Evolutionary conservation across 2,113 vertebrate genomes (phyloP), one percentile per base, ranked within the genome.

Genomic region (Meleagris gallopavo): DNA sequence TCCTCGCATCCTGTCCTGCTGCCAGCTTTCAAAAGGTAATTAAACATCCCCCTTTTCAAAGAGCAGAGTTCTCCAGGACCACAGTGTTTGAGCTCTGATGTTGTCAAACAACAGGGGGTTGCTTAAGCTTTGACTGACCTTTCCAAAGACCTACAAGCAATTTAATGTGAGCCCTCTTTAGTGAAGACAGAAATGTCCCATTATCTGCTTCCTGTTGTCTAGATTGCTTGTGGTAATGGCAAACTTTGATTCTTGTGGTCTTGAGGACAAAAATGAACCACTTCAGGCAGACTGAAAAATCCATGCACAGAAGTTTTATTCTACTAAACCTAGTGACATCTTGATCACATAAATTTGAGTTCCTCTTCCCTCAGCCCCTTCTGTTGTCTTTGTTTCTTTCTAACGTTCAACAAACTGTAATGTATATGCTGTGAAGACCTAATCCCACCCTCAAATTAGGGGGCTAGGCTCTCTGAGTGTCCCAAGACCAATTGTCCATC

Each of bases 1-100:
- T 98, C 97, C 97, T 97, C 36, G 62, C 88, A 92, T 97, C 96
- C 97, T 98, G 97, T 95, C 95, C 91, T 96, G 92, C 95, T 97
- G 96, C 97, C 97, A 97, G 96, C 90, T 98, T 98, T 98, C 97
- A 95, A 98, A 98, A 98, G 97, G 95, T 97, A 98, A 97, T 96
- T 97, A 94, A 97, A 98, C 97, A 98, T 98, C 97, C 97, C 96
- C 89, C 92, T 91, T 89, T 97, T 98, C 97, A 98, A 98, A 98
- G 97, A 94, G 96, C 83, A 79, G 52, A 75, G 66, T 43, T 96
- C 88, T 93, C 72, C 94, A 91, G 91, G 86, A 96, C 70, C 48
- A 38, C 43, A 9, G 93, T 24, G 60, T 96, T 83, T 83, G 88
- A 94, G 92, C 93, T 95, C 95, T 97, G 88, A 93, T 97, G 92